Percentiles rank a stretch among this genome's conserved stretches.
Conservation (phyloP, 2,113 vertebrate species). For the Amazona vittata region DNA sequence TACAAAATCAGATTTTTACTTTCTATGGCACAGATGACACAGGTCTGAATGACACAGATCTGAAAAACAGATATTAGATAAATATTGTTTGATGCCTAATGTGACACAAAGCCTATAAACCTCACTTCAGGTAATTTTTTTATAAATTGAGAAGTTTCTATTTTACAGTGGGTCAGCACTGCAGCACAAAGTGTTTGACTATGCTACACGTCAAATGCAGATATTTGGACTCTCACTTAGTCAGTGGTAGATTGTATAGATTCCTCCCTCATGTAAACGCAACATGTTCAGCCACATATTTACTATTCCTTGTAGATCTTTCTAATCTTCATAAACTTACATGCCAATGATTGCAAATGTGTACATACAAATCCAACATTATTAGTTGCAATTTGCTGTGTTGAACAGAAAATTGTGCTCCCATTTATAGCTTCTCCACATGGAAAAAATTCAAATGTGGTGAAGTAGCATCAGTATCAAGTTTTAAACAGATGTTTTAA, state of each 20-base stretch:
- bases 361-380: background rate
- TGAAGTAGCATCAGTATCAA: background rate
- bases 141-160: background rate
- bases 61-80: background rate
- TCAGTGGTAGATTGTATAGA: background rate
- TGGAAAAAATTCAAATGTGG: background rate
- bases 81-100: background rate
- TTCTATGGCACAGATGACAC: background rate
- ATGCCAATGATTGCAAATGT: background rate
- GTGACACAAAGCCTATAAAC: background rate
- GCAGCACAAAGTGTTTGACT: background rate
- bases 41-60: background rate
- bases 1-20: background rate
- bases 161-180: accelerated
- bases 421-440: background rate
- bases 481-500: background rate
- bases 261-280: background rate
- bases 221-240: background rate
- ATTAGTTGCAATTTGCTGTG: background rate
- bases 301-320: background rate
- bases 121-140: background rate
- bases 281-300: background rate
- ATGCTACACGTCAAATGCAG: background rate
- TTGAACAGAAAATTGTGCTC: background rate
- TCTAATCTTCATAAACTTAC: background rate